A percentile compares a stretch with the other conserved stretches of the same genome.
Evolutionary conservation across 2,113 vertebrate genomes (phyloP).

Genomic region (Eptesicus fuscus): DNA sequence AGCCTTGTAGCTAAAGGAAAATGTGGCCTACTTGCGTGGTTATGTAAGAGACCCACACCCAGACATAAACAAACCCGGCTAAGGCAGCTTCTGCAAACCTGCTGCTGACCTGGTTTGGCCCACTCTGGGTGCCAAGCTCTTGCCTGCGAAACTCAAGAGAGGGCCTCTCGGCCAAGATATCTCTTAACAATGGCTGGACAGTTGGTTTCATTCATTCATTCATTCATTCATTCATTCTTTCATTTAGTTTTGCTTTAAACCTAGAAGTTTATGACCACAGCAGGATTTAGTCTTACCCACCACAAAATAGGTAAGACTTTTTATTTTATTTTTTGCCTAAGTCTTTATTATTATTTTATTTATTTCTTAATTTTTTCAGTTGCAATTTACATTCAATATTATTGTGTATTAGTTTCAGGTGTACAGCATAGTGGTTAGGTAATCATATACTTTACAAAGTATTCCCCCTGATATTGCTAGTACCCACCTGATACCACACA

Average conservation of each 20-base stretch:
- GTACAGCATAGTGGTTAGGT: not conserved
- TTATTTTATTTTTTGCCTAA: not conserved
- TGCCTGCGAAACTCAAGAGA: not conserved
- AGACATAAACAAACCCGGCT: not conserved
- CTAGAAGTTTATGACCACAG: not conserved
- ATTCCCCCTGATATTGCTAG: not conserved
- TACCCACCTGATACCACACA: not conserved
- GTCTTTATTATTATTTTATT: not conserved
- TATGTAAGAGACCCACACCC: slow-evolving; percentile 44
- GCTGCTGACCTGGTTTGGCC: not conserved
- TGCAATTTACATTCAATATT: not conserved
- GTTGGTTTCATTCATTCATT: not conserved
- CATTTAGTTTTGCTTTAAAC: not conserved
- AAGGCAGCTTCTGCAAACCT: not conserved
- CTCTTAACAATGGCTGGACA: not conserved
- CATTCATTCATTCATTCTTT: not conserved
- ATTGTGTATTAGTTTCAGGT: not conserved
- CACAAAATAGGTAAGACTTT: not conserved
- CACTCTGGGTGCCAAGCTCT: not conserved
- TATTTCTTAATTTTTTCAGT: not conserved
- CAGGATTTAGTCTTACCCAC: not conserved
- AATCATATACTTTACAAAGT: not conserved
- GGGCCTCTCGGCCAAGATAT: not conserved
- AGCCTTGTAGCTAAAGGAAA: not conserved
- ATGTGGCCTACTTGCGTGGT: not conserved